phyloP scores from a whole-genome alignment of 92 coral and sea anemone species.

The Epizoanthus ramosus region DNA sequence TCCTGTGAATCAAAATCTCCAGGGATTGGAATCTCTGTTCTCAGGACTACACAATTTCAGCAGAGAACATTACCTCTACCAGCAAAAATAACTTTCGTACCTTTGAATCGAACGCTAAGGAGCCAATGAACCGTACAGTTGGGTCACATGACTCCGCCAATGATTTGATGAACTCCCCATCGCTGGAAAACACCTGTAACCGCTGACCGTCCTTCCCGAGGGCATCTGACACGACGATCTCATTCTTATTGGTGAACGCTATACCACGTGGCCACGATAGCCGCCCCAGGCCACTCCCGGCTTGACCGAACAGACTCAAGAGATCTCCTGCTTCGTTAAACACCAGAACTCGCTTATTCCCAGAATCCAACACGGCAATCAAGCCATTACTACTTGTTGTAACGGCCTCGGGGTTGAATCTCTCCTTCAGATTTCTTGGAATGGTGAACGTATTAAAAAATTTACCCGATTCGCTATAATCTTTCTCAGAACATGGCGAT shows the following conservation, averaged over 20 bases:
- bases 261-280: conserved; percentile 27
- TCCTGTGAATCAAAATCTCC: too few relatives aligned
- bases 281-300: conserved; percentile 24
- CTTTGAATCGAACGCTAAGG: neutral
- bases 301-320: neutral
- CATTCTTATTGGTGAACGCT: conserved; percentile 12
- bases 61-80: too few relatives aligned
- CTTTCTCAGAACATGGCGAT: neutral
- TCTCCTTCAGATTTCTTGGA: conserved; percentile 22
- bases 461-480: conserved; percentile 3
- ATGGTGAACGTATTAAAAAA: conserved; percentile 5
- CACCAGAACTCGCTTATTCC: conserved; percentile 11
- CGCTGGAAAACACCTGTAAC: conserved; percentile 14
- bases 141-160: conserved; percentile 3
- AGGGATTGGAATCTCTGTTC: too few relatives aligned
- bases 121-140: conserved; percentile 20
- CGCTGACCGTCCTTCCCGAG: conserved; percentile 20
- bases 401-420: conserved; percentile 10
- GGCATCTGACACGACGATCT: conserved; percentile 18
- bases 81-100: neutral
- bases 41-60: too few relatives aligned
- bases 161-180: neutral
- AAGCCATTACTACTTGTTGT: neutral
- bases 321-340: conserved; percentile 18
- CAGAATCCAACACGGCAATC: conserved; percentile 8